Percentiles rank a stretch among this genome's conserved stretches.
Evolutionary conservation across 2,113 vertebrate species (phyloP).

Genomic region (Oryzias woworae): DNA sequence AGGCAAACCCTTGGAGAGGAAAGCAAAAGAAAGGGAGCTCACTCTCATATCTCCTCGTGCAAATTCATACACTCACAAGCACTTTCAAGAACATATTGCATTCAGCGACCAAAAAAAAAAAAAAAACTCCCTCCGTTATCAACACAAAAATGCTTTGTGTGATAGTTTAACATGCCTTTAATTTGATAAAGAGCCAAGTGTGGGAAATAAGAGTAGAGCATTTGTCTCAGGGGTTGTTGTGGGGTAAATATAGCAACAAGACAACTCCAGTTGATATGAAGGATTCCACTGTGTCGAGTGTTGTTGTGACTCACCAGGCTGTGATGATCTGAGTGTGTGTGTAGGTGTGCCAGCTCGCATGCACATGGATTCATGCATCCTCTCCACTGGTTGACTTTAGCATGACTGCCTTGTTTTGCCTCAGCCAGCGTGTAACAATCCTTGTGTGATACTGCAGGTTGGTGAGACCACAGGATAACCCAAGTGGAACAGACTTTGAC

Average conservation of each 20-base stretch:
- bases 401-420: conserved; percentile 23
- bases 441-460: neutral
- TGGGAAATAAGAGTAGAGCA: conserved; percentile 68
- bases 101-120: conserved; percentile 21
- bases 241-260: conserved; percentile 78
- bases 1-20: conserved; percentile 69
- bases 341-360: conserved; percentile 17
- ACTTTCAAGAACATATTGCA: conserved; percentile 35
- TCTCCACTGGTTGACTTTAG: conserved; percentile 38
- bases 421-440: conserved; percentile 19
- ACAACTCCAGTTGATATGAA: conserved; percentile 76
- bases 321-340: conserved; percentile 25
- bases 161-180: conserved; percentile 64
- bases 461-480: conserved; percentile 20
- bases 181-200: conserved; percentile 69
- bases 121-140: conserved; percentile 35
- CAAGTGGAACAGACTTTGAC: conserved; percentile 21
- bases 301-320: conserved; percentile 68
- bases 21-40: conserved; percentile 39
- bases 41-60: conserved; percentile 41
- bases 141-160: conserved; percentile 40
- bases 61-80: conserved; percentile 30
- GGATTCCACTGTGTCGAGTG: conserved; percentile 65
- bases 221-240: conserved; percentile 68
- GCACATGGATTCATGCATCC: conserved; percentile 32